phyloP scores from a whole-genome alignment of 2,797 vertebrate genomes.

The Rhinoraja longicauda region DNA sequence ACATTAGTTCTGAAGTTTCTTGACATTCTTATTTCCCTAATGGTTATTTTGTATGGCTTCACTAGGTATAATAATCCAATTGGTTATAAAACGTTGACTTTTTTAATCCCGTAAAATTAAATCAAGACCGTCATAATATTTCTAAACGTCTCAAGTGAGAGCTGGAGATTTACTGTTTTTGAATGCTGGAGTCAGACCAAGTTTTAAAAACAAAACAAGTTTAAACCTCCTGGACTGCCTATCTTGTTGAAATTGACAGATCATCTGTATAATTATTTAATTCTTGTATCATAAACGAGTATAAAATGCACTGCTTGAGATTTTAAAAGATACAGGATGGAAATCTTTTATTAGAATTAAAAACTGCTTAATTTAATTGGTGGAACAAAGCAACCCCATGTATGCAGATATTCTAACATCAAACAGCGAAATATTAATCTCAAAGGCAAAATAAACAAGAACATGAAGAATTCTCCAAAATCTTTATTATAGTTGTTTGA shows the following conservation, averaged over 20 bases:
- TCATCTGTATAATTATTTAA: not conserved
- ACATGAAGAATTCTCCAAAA: slow-evolving; percentile 29
- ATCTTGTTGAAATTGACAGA: not conserved
- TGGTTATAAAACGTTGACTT: not conserved
- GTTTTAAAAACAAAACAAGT: not conserved
- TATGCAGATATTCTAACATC: slow-evolving; percentile 31
- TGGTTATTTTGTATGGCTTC: not conserved
- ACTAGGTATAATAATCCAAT: not conserved
- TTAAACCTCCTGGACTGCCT: not conserved
- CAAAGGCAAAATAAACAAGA: slow-evolving; percentile 28
- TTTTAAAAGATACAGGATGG: not conserved
- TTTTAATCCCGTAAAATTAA: not conserved
- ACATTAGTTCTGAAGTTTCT: not conserved
- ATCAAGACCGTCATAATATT: not conserved
- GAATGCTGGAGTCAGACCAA: not conserved
- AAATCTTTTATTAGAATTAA: slow-evolving; percentile 17
- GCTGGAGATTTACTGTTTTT: not conserved
- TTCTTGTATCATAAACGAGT: slow-evolving; percentile 4
- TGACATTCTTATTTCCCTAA: not conserved
- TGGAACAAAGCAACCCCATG: slow-evolving; percentile 26
- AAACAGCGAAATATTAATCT: slow-evolving; percentile 13
- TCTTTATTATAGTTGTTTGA: slow-evolving; percentile 21
- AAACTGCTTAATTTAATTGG: slow-evolving; percentile 4
- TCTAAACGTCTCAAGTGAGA: not conserved
- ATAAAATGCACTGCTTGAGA: not conserved